These are phyloP conservation scores for Sebastes kiyomatsui DNA, from an alignment of 2,797 vertebrate species.

Conservation along the genomic window DNA sequence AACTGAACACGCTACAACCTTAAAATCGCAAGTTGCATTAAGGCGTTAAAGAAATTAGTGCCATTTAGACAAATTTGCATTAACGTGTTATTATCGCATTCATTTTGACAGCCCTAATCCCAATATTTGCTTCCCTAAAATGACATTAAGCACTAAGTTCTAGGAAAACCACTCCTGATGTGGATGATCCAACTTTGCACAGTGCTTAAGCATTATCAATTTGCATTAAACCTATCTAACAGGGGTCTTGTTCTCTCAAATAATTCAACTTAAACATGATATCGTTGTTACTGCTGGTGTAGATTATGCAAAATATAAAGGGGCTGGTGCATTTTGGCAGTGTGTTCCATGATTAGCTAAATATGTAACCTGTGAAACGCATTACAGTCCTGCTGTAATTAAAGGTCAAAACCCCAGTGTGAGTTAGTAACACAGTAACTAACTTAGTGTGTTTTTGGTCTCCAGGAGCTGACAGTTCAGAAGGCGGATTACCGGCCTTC, in stretches of 20 bases:
- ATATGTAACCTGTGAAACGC: background rate
- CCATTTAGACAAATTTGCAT: no score
- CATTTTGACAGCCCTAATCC: no score
- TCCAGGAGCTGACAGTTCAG: constrained; percentile 54
- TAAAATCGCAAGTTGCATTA: no score
- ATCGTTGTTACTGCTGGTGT: no score
- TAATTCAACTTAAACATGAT: background rate
- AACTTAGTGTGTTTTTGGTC: background rate
- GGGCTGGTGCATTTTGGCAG: background rate
- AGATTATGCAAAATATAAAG: background rate
- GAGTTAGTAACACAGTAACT: background rate
- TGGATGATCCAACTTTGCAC: background rate
- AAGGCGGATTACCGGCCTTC: constrained; percentile 56
- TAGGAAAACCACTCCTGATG: background rate
- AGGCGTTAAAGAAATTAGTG: no score
- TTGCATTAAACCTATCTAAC: background rate
- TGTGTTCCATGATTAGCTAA: background rate
- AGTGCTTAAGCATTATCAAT: background rate
- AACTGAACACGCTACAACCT: no score
- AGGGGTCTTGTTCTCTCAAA: background rate
- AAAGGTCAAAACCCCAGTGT: background rate
- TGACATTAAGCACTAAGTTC: background rate
- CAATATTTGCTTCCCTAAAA: background rate
- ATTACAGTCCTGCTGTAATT: background rate
- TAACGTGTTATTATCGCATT: no score